Evolutionary conservation across 2,888 invertebrate genomes (phyloP).

Genomic region (Synanthedon vespiformis): DNA sequence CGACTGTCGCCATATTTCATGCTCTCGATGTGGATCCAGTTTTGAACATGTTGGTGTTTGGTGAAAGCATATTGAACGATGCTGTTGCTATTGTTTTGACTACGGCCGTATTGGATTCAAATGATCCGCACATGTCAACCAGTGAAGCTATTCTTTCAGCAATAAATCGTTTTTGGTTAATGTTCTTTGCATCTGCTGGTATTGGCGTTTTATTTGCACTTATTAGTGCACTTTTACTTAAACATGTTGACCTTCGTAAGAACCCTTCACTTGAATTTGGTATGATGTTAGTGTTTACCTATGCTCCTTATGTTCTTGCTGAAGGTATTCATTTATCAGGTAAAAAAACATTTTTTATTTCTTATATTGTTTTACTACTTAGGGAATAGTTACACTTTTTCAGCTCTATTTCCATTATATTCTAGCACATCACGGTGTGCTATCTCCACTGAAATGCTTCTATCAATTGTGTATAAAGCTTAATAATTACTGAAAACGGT

Average conservation of each 20-base stretch:
- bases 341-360: conserved; percentile 28
- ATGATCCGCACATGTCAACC: conserved; percentile 73
- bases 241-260: conserved; percentile 95
- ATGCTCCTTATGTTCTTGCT: conserved; percentile 97
- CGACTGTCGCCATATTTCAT: conserved; percentile 98
- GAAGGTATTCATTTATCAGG: conserved; percentile 96
- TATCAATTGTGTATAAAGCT: too few species aligned
- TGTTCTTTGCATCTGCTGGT: conserved; percentile 98
- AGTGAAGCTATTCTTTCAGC: conserved; percentile 90
- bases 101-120: conserved; percentile 82
- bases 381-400: too few species aligned
- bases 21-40: conserved; percentile 97
- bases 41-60: conserved; percentile 99
- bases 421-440: too few species aligned
- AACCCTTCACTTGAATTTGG: conserved; percentile 99
- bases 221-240: conserved; percentile 90
- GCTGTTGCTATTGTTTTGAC: conserved; percentile 98
- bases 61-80: conserved; percentile 94
- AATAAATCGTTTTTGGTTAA: conserved; percentile 90
- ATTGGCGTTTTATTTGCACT: conserved; percentile 96
- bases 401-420: too few species aligned
- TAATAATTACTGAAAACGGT: too few species aligned
- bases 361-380: not conserved
- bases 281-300: conserved; percentile 98
- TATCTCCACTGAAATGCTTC: too few species aligned